phyloP scores from a whole-genome alignment of 2,888 invertebrate genomes.

The Aphrophora alni region DNA sequence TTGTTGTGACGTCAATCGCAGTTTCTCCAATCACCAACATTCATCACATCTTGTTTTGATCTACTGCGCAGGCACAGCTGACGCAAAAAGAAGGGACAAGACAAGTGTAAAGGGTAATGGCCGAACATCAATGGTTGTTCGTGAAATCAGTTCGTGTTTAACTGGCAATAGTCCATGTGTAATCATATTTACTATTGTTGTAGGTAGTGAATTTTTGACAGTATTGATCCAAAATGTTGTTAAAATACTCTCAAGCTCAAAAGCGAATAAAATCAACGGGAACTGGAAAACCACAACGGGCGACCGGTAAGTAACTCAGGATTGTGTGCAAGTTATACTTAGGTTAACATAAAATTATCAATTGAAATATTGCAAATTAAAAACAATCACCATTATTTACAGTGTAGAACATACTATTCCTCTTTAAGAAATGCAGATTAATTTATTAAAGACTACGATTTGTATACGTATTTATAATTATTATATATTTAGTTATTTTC shows the following conservation, averaged over 20 bases:
- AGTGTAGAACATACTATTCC: no score
- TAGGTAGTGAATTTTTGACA: slow-evolving; percentile 28
- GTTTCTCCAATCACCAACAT: not conserved
- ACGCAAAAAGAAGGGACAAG: slow-evolving; percentile 25
- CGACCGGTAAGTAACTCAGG: slow-evolving; percentile 45
- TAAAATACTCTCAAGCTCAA: slow-evolving; percentile 47
- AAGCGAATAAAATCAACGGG: slow-evolving; percentile 45
- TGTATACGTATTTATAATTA: no score
- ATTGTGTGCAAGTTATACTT: no score
- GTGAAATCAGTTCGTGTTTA: slow-evolving; percentile 22
- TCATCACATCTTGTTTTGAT: slow-evolving; percentile 9
- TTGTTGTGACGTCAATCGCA: not conserved
- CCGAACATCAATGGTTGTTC: slow-evolving; percentile 16
- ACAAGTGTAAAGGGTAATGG: slow-evolving; percentile 27
- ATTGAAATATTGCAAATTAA: no score
- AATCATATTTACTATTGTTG: not conserved
- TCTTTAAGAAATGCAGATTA: no score
- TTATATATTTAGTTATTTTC: no score
- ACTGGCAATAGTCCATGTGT: slow-evolving; percentile 19
- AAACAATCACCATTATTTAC: no score
- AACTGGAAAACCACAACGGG: slow-evolving; percentile 46
- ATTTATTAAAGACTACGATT: no score
- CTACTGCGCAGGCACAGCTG: slow-evolving; percentile 27
- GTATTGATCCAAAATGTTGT: slow-evolving; percentile 43
- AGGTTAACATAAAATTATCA: no score